A percentile compares a stretch with the other conserved stretches of the same genome.
phyloP scores from a whole-genome alignment of 2,888 invertebrate genomes.

The Spisula subtruncata region DNA sequence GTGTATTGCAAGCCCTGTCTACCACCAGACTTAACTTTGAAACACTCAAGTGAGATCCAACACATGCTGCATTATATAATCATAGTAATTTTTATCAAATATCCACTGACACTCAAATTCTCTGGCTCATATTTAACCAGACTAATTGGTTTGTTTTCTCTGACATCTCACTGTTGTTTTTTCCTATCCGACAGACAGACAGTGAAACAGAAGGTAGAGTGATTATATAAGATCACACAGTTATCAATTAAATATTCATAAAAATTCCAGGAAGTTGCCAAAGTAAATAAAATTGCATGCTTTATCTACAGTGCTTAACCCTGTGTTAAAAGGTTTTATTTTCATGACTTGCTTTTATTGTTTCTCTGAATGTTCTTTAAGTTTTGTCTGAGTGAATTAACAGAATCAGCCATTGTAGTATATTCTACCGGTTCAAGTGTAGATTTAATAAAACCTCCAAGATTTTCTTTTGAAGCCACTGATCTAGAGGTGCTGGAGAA shows the following conservation, averaged over 20 bases:
- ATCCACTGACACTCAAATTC: neutral
- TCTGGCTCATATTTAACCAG: neutral
- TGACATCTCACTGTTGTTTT: constrained; percentile 1
- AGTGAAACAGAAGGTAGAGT: neutral
- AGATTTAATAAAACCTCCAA: neutral
- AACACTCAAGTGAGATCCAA: neutral
- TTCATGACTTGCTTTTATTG: neutral
- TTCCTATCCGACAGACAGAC: neutral
- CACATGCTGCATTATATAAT: neutral
- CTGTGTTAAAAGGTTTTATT: neutral
- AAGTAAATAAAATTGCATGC: neutral
- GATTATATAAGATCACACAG: neutral
- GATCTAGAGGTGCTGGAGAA: too few species aligned
- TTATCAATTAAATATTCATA: constrained; percentile 13
- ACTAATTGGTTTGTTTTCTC: constrained; percentile 6
- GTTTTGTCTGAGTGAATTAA: neutral
- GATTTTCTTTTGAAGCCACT: neutral
- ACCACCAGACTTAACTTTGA: too few species aligned
- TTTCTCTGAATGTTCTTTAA: neutral
- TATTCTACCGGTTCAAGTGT: neutral
- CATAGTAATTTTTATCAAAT: neutral
- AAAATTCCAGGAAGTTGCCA: neutral
- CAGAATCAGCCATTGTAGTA: neutral
- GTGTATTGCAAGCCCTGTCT: too few species aligned
- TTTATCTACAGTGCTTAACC: neutral